Base-by-base conservation (phyloP, 2,888 invertebrate genomes). In the Callosobruchus maculatus region DNA sequence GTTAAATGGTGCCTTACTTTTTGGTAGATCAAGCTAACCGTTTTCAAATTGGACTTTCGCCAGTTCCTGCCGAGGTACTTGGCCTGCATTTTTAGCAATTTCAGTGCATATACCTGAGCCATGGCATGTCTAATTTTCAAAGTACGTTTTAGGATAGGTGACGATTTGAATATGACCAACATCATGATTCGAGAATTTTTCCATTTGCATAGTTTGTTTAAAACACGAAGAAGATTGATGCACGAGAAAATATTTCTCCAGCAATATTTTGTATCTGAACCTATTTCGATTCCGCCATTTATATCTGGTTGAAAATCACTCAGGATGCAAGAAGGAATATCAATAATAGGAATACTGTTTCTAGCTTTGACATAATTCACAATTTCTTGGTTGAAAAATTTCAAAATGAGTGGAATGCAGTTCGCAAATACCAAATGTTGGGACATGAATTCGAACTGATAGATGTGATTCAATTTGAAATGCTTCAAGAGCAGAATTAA, bases 141-240 rank as follows among this genome's bases (percentile, higher is more conserved):
- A 0, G 98, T 96, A 80, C 98, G 92, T 88, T 99, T 99, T 74
- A 99, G 89, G 82, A 99, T 99, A 0, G 99, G 99, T 2, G 99
- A 98, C 75, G 99, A 99, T 88, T 99, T 99, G 87, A 99, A 99
- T 13, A 99, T 98, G 31, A 99, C 99, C 81, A 99, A 89, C 98
- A 99, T 99, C 97, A 97, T 97, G 77, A 97, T 97, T 78, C 99
- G 92, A n/a, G 99, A 98, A 87, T 99, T 98, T 86, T 99, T 99
- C 97, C 99, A 98, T 88, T 99, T 99, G 68, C 98, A 99, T 74
- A 99, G 89, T 88, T 99, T 99, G 87, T 99, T 99, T 73, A 99
- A 90, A 81, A 99, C 96, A 81, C 99, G 91, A 77, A 99, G 88
- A 72, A 99, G 88, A 89, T 99, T 99, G 75, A 99, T 97, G 85